Percentiles rank a stretch among this genome's conserved stretches.
phyloP scores from a whole-genome alignment of 2,797 vertebrate species.

The Ctenochaetus hawaiiensis region DNA sequence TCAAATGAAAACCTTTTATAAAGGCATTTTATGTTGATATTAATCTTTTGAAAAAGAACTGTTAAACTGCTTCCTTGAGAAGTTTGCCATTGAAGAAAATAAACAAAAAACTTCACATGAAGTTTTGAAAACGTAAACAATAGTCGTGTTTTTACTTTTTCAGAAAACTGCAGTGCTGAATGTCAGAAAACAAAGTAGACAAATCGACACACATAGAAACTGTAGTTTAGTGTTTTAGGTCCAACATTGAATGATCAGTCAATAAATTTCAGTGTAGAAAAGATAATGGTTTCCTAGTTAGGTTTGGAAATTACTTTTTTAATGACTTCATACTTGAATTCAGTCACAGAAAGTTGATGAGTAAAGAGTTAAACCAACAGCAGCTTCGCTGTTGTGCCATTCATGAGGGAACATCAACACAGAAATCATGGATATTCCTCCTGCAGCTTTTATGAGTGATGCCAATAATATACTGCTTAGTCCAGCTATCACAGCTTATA shows the following conservation, averaged over 20 bases:
- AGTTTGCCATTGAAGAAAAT: conserved; percentile 68
- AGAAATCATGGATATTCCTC: not conserved
- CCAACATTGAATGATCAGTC: not conserved
- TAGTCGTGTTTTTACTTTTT: conserved; percentile 5
- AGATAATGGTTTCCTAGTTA: not conserved
- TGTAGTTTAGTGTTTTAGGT: not conserved
- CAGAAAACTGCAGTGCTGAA: not conserved
- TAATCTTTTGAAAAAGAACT: conserved; percentile 51
- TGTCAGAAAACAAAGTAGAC: not conserved
- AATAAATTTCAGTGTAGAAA: not conserved
- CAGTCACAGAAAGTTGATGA: not conserved
- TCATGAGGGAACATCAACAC: not conserved
- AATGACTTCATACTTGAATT: not conserved
- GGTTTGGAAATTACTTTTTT: not conserved
- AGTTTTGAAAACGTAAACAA: conserved; percentile 64
- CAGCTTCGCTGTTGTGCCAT: not conserved
- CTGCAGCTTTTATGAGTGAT: not conserved
- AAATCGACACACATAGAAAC: not conserved
- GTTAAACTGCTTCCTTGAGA: conserved; percentile 69
- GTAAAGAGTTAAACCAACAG: too few relatives aligned
- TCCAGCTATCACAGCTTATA: not conserved
- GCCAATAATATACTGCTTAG: not conserved
- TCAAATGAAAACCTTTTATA: conserved; percentile 71
- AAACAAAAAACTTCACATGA: conserved; percentile 73
- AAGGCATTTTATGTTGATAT: conserved; percentile 57